These are phyloP conservation scores for Volucella bombylans DNA, from an alignment of 2,888 invertebrate species.

Conservation along the genomic window DNA sequence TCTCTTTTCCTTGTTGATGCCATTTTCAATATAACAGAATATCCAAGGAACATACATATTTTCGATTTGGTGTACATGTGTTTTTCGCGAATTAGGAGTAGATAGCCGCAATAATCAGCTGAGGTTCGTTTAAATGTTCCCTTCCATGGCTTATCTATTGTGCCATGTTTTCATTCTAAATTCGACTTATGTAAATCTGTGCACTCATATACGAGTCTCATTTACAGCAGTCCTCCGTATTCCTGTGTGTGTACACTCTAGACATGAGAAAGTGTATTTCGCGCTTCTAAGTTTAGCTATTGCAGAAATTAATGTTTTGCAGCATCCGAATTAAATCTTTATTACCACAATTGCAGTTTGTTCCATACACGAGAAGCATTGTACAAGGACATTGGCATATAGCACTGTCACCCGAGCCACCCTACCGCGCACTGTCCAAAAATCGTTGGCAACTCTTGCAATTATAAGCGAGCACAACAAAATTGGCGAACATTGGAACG, in stretches of 20 bases:
- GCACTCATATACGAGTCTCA: no score
- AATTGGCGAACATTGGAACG: constrained; percentile 38
- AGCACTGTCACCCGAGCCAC: background rate
- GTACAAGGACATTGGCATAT: constrained; percentile 19
- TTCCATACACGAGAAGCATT: constrained; percentile 6
- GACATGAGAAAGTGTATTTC: background rate
- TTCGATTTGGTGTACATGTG: constrained; percentile 53
- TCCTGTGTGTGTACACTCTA: background rate
- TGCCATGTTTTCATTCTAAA: constrained; percentile 17
- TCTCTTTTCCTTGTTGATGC: constrained; percentile 2
- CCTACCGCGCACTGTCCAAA: constrained; percentile 9
- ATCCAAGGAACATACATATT: constrained; percentile 27
- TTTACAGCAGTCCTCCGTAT: background rate
- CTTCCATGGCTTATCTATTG: constrained; percentile 43
- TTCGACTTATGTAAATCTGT: background rate
- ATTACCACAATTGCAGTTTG: constrained; percentile 67
- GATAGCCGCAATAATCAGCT: constrained; percentile 50
- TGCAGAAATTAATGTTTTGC: constrained; percentile 62
- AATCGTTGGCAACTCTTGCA: constrained; percentile 30
- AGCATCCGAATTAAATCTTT: constrained; percentile 69
- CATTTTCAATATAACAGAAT: constrained; percentile 55
- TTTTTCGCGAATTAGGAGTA: constrained; percentile 3
- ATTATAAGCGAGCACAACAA: constrained; percentile 43
- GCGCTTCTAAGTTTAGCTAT: constrained; percentile 36
- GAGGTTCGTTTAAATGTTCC: constrained; percentile 32